These are phyloP conservation scores for Notamacropus eugenii DNA, from an alignment of 2,797 vertebrate genomes.

Conservation along the genomic window DNA sequence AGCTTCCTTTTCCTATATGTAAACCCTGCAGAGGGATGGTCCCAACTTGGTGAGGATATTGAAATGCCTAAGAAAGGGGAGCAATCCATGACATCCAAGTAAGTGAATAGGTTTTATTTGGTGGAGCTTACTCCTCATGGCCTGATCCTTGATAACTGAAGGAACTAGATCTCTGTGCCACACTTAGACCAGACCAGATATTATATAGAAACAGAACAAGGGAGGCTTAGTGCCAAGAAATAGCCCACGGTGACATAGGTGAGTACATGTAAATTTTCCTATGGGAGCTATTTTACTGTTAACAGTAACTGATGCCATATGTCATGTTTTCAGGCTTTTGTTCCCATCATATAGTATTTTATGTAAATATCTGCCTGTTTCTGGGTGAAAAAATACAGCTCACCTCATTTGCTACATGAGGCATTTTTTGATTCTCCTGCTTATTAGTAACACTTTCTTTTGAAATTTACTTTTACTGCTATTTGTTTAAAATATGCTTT, in stretches of 20 bases:
- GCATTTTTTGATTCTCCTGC: background rate
- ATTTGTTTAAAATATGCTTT: background rate
- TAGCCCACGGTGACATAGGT: background rate
- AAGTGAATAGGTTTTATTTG: background rate
- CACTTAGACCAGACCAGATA: background rate
- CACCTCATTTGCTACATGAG: background rate
- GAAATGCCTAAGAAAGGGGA: background rate
- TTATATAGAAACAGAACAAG: background rate
- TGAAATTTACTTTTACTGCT: background rate
- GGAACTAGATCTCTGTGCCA: background rate
- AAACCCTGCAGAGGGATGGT: background rate
- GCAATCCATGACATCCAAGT: background rate
- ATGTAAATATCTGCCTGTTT: background rate
- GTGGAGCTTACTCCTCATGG: background rate
- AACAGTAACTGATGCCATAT: background rate
- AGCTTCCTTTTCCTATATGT: background rate
- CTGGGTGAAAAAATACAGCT: background rate
- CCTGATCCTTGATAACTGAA: background rate
- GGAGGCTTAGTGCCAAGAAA: background rate
- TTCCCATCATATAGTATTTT: background rate
- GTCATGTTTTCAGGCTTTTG: background rate
- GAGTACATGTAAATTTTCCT: background rate
- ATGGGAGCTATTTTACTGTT: background rate
- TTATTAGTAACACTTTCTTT: background rate
- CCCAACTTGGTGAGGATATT: background rate